A percentile compares a stretch with the other conserved stretches of the same genome.
These are phyloP conservation scores for Drosophila miranda DNA, from an alignment of 1,140 invertebrate species.

Conservation along the genomic window DNA sequence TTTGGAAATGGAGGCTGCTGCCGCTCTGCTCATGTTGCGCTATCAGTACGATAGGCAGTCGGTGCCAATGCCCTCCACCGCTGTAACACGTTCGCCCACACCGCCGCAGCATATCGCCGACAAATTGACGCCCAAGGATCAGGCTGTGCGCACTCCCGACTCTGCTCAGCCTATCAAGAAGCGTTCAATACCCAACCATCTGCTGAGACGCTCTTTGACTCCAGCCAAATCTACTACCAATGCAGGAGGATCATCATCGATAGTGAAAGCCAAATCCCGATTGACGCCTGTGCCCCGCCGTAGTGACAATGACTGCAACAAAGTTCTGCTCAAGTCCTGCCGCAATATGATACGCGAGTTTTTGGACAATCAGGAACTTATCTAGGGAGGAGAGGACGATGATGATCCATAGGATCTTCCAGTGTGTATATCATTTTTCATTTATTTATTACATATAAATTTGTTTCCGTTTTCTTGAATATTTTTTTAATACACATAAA, in stretches of 20 bases:
- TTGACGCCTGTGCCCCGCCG: neutral
- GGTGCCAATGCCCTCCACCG: constrained; percentile 13
- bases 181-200: constrained; percentile 50
- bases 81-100: constrained; percentile 14
- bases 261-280: constrained; percentile 46
- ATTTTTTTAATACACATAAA: constrained; percentile 41
- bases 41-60: constrained; percentile 51
- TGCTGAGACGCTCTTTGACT: constrained; percentile 37
- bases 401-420: constrained; percentile 14
- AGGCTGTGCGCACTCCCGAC: constrained; percentile 12
- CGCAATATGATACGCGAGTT: constrained; percentile 70
- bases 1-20: constrained; percentile 62
- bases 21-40: constrained; percentile 61
- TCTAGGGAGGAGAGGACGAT: constrained; percentile 7
- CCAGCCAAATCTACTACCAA: constrained; percentile 26
- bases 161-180: constrained; percentile 58
- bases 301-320: constrained; percentile 28
- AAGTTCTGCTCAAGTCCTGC: constrained; percentile 55
- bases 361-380: constrained; percentile 54
- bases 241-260: neutral
- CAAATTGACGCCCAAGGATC: constrained; percentile 56
- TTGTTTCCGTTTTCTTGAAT: constrained; percentile 50
- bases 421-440: constrained; percentile 45
- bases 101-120: constrained; percentile 24
- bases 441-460: constrained; percentile 80